These are phyloP conservation scores for Leptestheria dahalacensis DNA, from an alignment of 1,140 invertebrate species.

Conservation along the genomic window DNA sequence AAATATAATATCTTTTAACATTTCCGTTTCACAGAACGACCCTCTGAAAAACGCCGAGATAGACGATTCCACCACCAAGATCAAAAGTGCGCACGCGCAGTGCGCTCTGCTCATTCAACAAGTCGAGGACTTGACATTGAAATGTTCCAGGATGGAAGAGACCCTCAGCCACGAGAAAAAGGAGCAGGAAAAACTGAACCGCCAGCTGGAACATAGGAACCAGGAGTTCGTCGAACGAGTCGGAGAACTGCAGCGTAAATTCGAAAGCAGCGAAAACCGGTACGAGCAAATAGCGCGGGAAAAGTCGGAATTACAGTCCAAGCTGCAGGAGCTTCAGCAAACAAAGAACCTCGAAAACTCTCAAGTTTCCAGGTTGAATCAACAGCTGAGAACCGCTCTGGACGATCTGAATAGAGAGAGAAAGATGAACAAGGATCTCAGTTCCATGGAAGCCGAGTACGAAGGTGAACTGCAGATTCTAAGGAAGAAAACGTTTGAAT, in stretches of 20 bases:
- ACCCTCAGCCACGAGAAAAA: not conserved
- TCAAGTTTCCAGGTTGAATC: too few relatives aligned
- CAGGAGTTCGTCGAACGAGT: not conserved
- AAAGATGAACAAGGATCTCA: conserved; percentile 17
- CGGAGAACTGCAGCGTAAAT: not conserved
- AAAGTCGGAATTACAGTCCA: not conserved
- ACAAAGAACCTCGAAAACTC: too few relatives aligned
- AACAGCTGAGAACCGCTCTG: not conserved
- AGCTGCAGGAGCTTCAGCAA: not conserved
- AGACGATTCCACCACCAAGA: not conserved
- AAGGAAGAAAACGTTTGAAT: conserved; percentile 16
- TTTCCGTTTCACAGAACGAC: not conserved
- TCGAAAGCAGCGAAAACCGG: not conserved
- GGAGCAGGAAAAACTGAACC: not conserved
- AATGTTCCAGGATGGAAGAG: not conserved
- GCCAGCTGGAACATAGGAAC: not conserved
- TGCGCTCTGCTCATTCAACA: not conserved
- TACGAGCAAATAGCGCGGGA: not conserved
- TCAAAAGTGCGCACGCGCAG: not conserved
- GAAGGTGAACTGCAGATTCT: conserved; percentile 19
- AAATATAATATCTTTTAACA: too few relatives aligned
- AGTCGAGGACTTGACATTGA: not conserved
- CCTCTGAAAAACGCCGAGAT: not conserved
- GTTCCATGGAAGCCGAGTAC: conserved; percentile 19
- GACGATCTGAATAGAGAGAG: conserved; percentile 15